These are phyloP conservation scores for Pristionchus mayeri DNA, from an alignment of 2,888 invertebrate species.

Conservation along the genomic window DNA sequence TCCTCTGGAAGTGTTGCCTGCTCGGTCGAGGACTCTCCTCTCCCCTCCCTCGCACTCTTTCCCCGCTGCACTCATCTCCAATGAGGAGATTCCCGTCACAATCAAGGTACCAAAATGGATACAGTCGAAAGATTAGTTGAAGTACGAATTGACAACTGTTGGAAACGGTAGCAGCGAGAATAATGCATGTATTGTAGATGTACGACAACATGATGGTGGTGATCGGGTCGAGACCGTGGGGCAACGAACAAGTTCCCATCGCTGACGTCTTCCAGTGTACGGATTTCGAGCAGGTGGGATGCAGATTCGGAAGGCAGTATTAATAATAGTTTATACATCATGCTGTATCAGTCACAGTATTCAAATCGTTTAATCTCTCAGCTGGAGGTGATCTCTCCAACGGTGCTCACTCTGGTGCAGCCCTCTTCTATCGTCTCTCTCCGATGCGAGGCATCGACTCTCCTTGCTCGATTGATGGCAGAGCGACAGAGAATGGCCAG, in stretches of 20 bases:
- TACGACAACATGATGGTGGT: constrained; percentile 48
- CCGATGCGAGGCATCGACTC: constrained; percentile 39
- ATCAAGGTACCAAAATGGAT: constrained; percentile 50
- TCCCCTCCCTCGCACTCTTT: constrained; percentile 47
- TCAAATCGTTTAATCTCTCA: neutral
- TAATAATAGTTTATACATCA: neutral
- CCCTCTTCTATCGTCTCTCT: constrained; percentile 24
- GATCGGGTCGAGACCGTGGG: constrained; percentile 52
- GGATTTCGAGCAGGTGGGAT: constrained; percentile 53
- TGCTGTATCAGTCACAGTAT: neutral
- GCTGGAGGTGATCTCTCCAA: constrained; percentile 52
- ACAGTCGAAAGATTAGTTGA: neutral
- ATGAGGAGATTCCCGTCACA: constrained; percentile 51
- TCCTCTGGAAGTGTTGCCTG: constrained; percentile 51
- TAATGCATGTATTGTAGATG: constrained; percentile 18
- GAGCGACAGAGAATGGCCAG: constrained; percentile 32
- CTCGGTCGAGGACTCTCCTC: constrained; percentile 48
- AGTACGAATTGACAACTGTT: too few relatives aligned
- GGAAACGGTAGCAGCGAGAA: neutral
- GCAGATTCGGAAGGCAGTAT: neutral
- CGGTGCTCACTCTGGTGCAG: constrained; percentile 54
- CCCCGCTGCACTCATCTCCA: constrained; percentile 53
- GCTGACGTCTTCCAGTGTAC: constrained; percentile 55
- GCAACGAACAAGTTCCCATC: constrained; percentile 49
- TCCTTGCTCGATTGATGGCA: neutral